A percentile compares a stretch with the other conserved stretches of the same genome.
These are phyloP conservation scores for Drosophila triauraria DNA, from an alignment of 1,140 invertebrate genomes.

Conservation along the genomic window DNA sequence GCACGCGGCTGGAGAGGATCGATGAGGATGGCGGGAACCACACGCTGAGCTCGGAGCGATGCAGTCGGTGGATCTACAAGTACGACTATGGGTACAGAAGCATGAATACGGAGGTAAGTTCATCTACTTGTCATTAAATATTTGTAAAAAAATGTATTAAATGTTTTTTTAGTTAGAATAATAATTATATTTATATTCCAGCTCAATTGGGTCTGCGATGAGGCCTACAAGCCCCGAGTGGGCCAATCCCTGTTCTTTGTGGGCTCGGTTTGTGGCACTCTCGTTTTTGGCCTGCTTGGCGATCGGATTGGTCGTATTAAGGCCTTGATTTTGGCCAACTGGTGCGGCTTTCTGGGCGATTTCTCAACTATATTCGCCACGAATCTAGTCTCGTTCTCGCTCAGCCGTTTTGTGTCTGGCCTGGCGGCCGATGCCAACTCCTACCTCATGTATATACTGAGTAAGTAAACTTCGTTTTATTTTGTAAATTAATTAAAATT, in stretches of 20 bases:
- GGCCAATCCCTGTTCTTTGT: conserved; percentile 87
- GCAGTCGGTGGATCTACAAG: conserved; percentile 86
- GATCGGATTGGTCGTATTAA: conserved; percentile 87
- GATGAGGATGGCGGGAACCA: conserved; percentile 32
- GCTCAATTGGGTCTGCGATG: conserved; percentile 87
- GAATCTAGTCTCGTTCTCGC: conserved; percentile 84
- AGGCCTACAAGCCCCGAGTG: conserved; percentile 86
- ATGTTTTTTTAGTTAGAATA: background rate
- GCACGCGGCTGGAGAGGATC: conserved; percentile 52
- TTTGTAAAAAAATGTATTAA: too few relatives aligned
- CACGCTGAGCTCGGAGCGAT: conserved; percentile 58
- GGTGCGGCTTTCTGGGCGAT: conserved; percentile 86
- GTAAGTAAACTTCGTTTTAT: conserved; percentile 71
- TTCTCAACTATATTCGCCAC: conserved; percentile 86
- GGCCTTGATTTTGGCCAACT: conserved; percentile 86
- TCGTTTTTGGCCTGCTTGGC: conserved; percentile 86
- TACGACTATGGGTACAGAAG: conserved; percentile 85
- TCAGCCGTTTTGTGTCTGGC: conserved; percentile 86
- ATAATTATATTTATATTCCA: conserved; percentile 42
- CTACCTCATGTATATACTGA: conserved; percentile 88
- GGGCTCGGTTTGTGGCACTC: conserved; percentile 87
- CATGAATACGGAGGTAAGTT: conserved; percentile 86
- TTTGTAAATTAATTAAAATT: background rate
- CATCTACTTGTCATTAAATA: background rate
- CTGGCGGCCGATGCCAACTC: conserved; percentile 87